Evolutionary conservation across 2,888 invertebrate genomes (phyloP).

Genomic region (Sussaba pulchella): DNA sequence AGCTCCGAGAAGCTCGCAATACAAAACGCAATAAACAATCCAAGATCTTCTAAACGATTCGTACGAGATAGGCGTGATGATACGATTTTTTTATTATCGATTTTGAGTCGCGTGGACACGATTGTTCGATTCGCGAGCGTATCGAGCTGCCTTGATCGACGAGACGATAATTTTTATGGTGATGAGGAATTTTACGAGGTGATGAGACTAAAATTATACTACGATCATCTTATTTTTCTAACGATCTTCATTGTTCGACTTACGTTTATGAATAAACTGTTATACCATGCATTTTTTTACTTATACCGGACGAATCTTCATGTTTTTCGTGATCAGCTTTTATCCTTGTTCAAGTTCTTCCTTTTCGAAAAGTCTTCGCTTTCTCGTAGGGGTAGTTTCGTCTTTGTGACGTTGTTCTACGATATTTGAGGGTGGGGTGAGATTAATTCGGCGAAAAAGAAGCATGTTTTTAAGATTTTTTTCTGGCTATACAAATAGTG

Average conservation of each 20-base stretch:
- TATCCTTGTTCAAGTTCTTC: neutral
- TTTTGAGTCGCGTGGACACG: slow-evolving; percentile 53
- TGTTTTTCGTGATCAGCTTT: neutral
- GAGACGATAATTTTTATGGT: slow-evolving; percentile 41
- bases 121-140: slow-evolving; percentile 52
- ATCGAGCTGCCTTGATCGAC: slow-evolving; percentile 52
- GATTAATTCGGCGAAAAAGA: too few species aligned
- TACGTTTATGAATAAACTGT: slow-evolving; percentile 75
- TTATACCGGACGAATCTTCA: neutral
- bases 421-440: too few species aligned
- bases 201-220: slow-evolving; percentile 53
- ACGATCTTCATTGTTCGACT: slow-evolving; percentile 73
- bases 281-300: slow-evolving; percentile 43
- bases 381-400: too few species aligned
- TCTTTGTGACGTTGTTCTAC: too few species aligned
- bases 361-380: too few species aligned
- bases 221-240: slow-evolving; percentile 78
- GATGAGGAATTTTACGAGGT: slow-evolving; percentile 32
- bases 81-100: slow-evolving; percentile 51
- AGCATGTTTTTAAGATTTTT: too few species aligned
- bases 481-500: too few species aligned
- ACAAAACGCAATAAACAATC: slow-evolving; percentile 61
- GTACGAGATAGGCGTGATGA: slow-evolving; percentile 22
- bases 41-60: slow-evolving; percentile 56
- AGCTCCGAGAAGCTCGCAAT: slow-evolving; percentile 51